These are phyloP conservation scores for Plagodis dolabraria DNA, from an alignment of 2,888 invertebrate genomes.

Conservation along the genomic window DNA sequence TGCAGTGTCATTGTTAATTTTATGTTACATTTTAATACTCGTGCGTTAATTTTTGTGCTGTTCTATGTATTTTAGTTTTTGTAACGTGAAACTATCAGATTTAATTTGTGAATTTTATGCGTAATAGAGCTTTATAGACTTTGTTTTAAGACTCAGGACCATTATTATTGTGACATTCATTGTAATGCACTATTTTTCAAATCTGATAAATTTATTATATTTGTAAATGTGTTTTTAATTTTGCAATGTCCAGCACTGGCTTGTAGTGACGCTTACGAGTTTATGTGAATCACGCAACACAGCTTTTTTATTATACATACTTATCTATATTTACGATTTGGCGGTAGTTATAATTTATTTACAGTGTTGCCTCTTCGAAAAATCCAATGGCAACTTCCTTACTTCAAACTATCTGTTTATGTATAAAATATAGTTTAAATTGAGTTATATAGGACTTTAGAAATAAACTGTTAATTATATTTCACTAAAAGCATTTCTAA, in stretches of 20 bases:
- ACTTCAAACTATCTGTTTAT: slow-evolving; percentile 19
- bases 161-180: slow-evolving; percentile 68
- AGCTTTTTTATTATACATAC: slow-evolving; percentile 43
- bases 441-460: slow-evolving; percentile 14
- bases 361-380: slow-evolving; percentile 30
- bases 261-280: slow-evolving; percentile 71
- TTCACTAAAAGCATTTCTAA: slow-evolving; percentile 33
- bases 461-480: slow-evolving; percentile 26
- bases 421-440: slow-evolving; percentile 1
- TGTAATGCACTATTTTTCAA: slow-evolving; percentile 64
- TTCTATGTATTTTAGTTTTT: slow-evolving; percentile 68
- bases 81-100: slow-evolving; percentile 54
- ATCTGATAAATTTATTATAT: slow-evolving; percentile 41
- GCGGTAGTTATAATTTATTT: slow-evolving; percentile 36
- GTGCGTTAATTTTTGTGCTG: slow-evolving; percentile 77
- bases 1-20: slow-evolving; percentile 69
- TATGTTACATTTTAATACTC: slow-evolving; percentile 66
- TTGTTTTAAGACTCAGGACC: slow-evolving; percentile 80
- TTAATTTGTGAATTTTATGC: slow-evolving; percentile 62
- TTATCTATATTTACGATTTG: slow-evolving; percentile 32
- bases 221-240: slow-evolving; percentile 61
- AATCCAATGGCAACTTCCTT: slow-evolving; percentile 22
- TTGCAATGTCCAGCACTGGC: slow-evolving; percentile 73
- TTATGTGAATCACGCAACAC: slow-evolving; percentile 49
- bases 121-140: slow-evolving; percentile 80